These are phyloP conservation scores for Glossosoma conforme DNA, from an alignment of 1,140 invertebrate genomes.

Conservation along the genomic window DNA sequence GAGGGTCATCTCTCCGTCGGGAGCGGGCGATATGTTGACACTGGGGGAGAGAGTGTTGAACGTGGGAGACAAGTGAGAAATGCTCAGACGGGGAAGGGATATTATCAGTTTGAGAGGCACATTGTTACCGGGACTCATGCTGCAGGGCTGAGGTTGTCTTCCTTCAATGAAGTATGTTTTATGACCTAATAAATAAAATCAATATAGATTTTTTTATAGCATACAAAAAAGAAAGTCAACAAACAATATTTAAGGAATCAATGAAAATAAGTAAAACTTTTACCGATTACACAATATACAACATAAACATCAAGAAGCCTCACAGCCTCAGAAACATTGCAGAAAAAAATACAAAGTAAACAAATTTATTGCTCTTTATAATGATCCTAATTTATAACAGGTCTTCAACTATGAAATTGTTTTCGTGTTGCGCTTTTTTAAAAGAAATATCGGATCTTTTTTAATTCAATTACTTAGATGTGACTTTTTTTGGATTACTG, in stretches of 20 bases:
- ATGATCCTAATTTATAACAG: too few relatives aligned
- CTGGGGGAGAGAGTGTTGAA: slow-evolving; percentile 18
- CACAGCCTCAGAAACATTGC: too few relatives aligned
- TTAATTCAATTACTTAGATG: too few relatives aligned
- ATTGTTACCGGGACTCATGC: slow-evolving; percentile 39
- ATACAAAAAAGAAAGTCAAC: too few relatives aligned
- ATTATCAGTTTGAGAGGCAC: slow-evolving; percentile 54
- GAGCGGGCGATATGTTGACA: slow-evolving; percentile 16
- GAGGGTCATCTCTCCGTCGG: not conserved
- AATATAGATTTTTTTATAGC: not conserved
- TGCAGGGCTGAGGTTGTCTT: slow-evolving; percentile 40
- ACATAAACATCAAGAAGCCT: too few relatives aligned
- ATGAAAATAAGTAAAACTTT: slow-evolving; percentile 3
- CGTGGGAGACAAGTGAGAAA: slow-evolving; percentile 30
- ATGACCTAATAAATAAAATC: slow-evolving; percentile 67
- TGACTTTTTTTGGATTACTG: too few relatives aligned
- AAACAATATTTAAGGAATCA: not conserved
- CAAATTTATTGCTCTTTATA: too few relatives aligned
- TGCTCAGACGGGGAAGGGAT: slow-evolving; percentile 50
- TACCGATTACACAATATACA: too few relatives aligned
- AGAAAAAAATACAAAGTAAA: too few relatives aligned
- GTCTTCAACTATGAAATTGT: too few relatives aligned
- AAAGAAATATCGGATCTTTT: too few relatives aligned
- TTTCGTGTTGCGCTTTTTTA: too few relatives aligned
- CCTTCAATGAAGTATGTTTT: slow-evolving; percentile 75